phyloP scores from a whole-genome alignment of 2,888 invertebrate genomes.

The Acanthosepion esculentum region DNA sequence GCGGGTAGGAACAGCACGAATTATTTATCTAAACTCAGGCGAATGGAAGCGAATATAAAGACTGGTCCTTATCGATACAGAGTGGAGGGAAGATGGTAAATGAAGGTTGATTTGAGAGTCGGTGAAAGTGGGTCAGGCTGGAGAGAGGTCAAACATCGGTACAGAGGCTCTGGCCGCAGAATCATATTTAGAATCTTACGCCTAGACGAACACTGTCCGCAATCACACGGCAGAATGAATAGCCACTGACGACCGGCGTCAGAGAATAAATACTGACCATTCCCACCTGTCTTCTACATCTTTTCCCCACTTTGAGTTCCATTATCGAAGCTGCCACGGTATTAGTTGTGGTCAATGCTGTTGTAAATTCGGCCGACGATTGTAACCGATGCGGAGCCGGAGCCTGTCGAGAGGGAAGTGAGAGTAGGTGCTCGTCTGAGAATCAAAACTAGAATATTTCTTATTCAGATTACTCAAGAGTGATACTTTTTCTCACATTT shows the following conservation, averaged over 20 bases:
- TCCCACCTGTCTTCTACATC: neutral
- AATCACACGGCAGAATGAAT: neutral
- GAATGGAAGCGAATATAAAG: too few species aligned
- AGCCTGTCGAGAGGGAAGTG: neutral
- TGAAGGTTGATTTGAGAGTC: neutral
- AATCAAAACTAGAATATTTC: too few species aligned
- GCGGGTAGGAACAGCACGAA: neutral
- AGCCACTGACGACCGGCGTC: conserved; percentile 33
- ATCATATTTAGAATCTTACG: conserved; percentile 33
- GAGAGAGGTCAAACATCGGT: neutral
- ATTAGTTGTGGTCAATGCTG: neutral
- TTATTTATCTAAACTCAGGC: neutral
- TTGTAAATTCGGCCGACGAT: neutral
- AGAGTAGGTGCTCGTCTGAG: neutral
- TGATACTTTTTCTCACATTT: too few species aligned
- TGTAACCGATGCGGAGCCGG: neutral
- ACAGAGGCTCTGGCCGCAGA: neutral
- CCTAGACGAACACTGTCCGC: neutral
- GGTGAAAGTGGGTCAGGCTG: conserved; percentile 9
- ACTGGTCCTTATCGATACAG: neutral
- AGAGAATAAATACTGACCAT: conserved; percentile 22
- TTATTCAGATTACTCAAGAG: too few species aligned
- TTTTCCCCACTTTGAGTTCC: neutral
- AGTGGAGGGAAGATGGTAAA: neutral
- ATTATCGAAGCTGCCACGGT: neutral